phyloP scores from a whole-genome alignment of 2,888 invertebrate species.

The Tiliacea citrago region DNA sequence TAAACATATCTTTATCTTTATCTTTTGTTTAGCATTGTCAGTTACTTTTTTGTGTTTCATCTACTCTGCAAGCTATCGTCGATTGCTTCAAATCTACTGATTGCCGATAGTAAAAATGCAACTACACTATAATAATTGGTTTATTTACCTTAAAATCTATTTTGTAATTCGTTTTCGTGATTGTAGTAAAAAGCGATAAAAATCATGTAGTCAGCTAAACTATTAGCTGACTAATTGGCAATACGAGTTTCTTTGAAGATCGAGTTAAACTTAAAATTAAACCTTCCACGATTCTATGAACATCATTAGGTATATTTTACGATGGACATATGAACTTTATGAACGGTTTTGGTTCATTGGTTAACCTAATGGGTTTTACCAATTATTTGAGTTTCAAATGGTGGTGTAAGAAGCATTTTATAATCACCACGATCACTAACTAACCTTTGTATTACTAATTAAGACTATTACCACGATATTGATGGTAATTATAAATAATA shows the following conservation, averaged over 20 bases:
- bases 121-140: slow-evolving; percentile 14
- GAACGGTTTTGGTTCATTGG: not conserved
- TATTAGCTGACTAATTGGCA: not conserved
- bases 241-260: not conserved
- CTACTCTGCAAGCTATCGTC: slow-evolving; percentile 23
- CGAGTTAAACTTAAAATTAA: not conserved
- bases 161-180: slow-evolving; percentile 28
- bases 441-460: slow-evolving; percentile 6
- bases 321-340: not conserved
- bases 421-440: not conserved
- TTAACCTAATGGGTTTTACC: not conserved
- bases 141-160: slow-evolving; percentile 12
- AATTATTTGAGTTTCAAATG: not conserved
- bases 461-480: not conserved
- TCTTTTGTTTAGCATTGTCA: slow-evolving; percentile 23
- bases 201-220: not conserved
- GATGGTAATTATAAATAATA: not conserved
- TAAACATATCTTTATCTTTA: no score
- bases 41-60: slow-evolving; percentile 33
- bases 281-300: not conserved
- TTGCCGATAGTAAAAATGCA: slow-evolving; percentile 17
- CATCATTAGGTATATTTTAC: not conserved
- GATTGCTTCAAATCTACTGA: slow-evolving; percentile 40
- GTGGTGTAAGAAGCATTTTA: not conserved
- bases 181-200: slow-evolving; percentile 23